Evolutionary conservation across 92 coral and sea anemone genomes (phyloP), one percentile per base, ranked within the genome.

Genomic region (Epizoanthus scotinus): DNA sequence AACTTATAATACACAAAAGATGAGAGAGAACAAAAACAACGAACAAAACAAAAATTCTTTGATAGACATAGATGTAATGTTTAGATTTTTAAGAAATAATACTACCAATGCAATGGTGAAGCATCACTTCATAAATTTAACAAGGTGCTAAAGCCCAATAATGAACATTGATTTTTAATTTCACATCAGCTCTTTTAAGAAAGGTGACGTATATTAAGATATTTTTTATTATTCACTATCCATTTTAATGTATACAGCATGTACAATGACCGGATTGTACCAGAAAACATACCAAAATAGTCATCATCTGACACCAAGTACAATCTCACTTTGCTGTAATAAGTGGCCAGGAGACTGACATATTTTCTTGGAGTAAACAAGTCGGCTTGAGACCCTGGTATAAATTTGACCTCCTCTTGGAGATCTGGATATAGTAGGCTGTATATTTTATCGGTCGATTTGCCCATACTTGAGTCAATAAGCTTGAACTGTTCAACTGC

Each of bases 371-470:
- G 79, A 44, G 70, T 69, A 38, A 82, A 82, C 1, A 22, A 38
- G 47, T 70, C 60, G 38, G n/a, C 53, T 18, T 53, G 26, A 6
- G 85, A 70, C 29, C 77, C 57, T 70, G 85, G 79, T 29, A 82
- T 47, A 60, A 53, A 27, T 12, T 67, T 36, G 17, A 82, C 85
- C 69, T 82, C 85, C 29, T 56, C 63, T 22, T 68, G 27, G 52
- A 71, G 67, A 67, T 82, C 85, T 42, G 85, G 61, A 57, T 82
- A 82, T 3, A 82, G 52, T 19, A 82, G 79, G 44, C 66, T 70
- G 71, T 69, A 82, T 59, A 70, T 58, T 62, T 82, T 59, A 68
- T 54, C 22, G 0, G 73, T 38, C 29, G 28, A 44, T 50, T n/a
- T 34, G 25, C 74, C 36, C 47, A 70, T 34, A 29, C 59, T 54